Evolutionary conservation across 2,797 vertebrate genomes (phyloP), one percentile per base, ranked within the genome.

Genomic region (Psittacula derbiana): DNA sequence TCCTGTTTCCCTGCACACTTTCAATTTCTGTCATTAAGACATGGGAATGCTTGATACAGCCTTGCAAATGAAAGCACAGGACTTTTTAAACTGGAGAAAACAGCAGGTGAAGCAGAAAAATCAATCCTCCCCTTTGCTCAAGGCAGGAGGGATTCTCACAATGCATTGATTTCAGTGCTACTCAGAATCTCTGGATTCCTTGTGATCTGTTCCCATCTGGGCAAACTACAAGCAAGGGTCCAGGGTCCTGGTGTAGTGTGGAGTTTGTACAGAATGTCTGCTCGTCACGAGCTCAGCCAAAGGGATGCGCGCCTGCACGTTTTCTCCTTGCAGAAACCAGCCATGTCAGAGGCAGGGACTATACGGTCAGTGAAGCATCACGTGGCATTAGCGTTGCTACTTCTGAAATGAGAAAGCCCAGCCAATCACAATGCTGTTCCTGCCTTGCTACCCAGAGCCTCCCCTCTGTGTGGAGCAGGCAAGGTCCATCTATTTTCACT

Each of bases 161-260:
- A 40, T 1, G 3, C 1, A 0, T 5, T 17, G 5, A 3, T 49
- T 86, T 27, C 50, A 83, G 0, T 40, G 17, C 11, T 53, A 20
- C 21, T 61, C 23, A 44, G 24, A 36, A 10, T 72, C 16, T 16
- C 21, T 61, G 18, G 23, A 43, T 91, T 88, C 21, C 23, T 57
- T 58, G 19, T 16, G n/a, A 41, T 66, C 16, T 76, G 24, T 60
- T 49, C 9, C 6, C 23, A 4, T 21, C 10, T 72, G 46, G 38
- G 27, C 2, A 11, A 73, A 20, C 20, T 78, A 19, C 24, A 78
- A 91, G 14, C 11, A 76, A 47, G 30, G 28, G 25, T 30, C 11
- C 17, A 27, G 27, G 11, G 61, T n/a, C n/a, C n/a, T 55, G 44
- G 20, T 41, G 7, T 16, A 19, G 16, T 16, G 33, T 52, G 18